These are phyloP conservation scores for Urophycis tenuis DNA, from an alignment of 2,797 vertebrate genomes.

Conservation along the genomic window DNA sequence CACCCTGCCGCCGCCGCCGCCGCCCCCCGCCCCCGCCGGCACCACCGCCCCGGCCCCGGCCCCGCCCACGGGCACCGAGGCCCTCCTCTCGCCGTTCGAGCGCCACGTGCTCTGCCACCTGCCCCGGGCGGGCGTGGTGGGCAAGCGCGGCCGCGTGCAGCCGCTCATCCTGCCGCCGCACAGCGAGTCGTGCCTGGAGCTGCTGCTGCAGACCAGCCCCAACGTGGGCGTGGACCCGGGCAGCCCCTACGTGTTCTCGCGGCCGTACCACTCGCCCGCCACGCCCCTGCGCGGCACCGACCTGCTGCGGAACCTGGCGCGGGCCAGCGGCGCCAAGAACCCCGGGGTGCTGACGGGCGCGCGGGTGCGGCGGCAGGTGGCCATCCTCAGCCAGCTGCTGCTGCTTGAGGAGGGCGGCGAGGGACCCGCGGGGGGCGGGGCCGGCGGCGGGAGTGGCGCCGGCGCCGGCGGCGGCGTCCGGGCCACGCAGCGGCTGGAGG, in stretches of 20 bases:
- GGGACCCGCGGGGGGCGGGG: background rate
- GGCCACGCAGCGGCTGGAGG: conserved; percentile 63
- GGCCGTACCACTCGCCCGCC: conserved; percentile 74
- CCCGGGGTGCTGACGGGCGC: conserved; percentile 62
- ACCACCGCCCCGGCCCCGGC: conserved; percentile 14
- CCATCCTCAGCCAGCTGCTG: conserved; percentile 74
- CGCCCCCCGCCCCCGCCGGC: conserved; percentile 17
- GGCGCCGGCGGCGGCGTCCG: background rate
- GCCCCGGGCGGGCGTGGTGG: conserved; percentile 66
- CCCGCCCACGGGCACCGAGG: conserved; percentile 57
- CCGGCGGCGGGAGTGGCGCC: conserved; percentile 40
- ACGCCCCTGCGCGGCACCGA: conserved; percentile 73
- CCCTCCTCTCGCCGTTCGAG: conserved; percentile 70
- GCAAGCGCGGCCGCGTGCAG: conserved; percentile 72
- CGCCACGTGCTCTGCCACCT: conserved; percentile 68
- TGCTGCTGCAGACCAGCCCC: conserved; percentile 71
- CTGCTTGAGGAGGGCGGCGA: conserved; percentile 65
- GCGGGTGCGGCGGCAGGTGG: conserved; percentile 68
- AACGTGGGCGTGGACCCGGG: conserved; percentile 73
- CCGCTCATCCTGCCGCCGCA: conserved; percentile 71
- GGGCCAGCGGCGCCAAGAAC: conserved; percentile 70
- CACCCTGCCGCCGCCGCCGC: conserved; percentile 26
- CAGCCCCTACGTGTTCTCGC: conserved; percentile 74
- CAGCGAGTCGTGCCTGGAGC: conserved; percentile 71
- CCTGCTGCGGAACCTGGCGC: conserved; percentile 73